Base-by-base conservation (phyloP, 2,113 vertebrate genomes). In the Emydura subglobosa region DNA sequence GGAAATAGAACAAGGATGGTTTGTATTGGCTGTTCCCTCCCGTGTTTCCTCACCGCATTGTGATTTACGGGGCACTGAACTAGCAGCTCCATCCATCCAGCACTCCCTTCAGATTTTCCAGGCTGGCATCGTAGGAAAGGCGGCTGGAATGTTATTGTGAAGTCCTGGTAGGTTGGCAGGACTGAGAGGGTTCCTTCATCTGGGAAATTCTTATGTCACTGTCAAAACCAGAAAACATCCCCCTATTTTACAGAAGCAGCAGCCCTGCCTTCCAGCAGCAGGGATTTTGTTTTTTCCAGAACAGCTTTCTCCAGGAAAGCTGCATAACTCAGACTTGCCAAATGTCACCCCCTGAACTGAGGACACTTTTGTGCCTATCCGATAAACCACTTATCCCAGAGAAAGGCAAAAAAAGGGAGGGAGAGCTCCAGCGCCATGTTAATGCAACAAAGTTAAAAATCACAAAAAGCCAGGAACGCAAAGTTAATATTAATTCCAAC, bases 1-100 rank as follows among this genome's bases (percentile, higher is more conserved):
- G 96, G 95, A 94, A 96, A 97, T 96, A 97, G 97, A 94, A 97
- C 97, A 93, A 92, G 85, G 93, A 94, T 85, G 92, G 91, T 95
- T 89, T 97, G 97, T 87, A 96, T 97, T 97, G 97, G 97, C 96
- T 98, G 97, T 97, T 98, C 96, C 61, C 82, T 91, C 92, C 86
- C 96, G 90, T 50, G 55, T 88, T 96, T 97, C 96, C 97, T 98
- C 89, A 83, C 95, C 95, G 93, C 92, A 89, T 96, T 97, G 87
- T 91, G 96, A 97, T 96, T 96, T 96, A 97, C 92, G 25, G 81
- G 92, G 51, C 87, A 95, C 87, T 88, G 88, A 92, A 87, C 86
- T 72, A 81, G 74, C 94, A 91, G 87, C 85, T 93, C 86, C 96
- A 95, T 97, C 91, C 94, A 86, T 97, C 95, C 94, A 39, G 47